Evolutionary conservation across 2,113 vertebrate genomes (phyloP).

Genomic region (Vidua macroura): DNA sequence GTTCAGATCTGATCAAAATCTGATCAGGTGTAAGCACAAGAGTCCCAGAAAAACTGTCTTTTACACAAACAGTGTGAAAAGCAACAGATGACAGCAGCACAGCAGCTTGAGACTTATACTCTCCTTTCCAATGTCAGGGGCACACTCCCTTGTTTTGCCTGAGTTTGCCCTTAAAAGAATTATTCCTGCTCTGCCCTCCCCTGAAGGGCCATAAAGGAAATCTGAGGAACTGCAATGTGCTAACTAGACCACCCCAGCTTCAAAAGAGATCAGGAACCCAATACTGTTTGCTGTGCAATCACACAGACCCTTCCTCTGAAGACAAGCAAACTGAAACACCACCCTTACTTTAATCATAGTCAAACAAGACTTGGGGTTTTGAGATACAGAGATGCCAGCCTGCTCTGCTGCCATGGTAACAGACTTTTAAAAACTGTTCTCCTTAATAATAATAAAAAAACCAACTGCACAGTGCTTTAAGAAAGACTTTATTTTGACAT

Average conservation of each 20-base stretch:
- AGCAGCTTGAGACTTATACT: neutral
- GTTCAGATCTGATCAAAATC: neutral
- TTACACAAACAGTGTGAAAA: neutral
- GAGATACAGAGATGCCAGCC: constrained; percentile 64
- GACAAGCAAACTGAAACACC: neutral
- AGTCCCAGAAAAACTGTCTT: neutral
- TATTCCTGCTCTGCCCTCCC: neutral
- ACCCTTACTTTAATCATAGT: constrained; percentile 34
- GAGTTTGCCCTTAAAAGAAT: neutral
- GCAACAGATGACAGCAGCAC: neutral
- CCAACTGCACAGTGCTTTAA: neutral
- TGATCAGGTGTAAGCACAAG: neutral
- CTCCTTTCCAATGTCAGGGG: neutral
- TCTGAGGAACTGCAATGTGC: neutral
- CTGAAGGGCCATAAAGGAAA: neutral
- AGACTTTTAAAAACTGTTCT: constrained; percentile 65
- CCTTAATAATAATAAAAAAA: constrained; percentile 42
- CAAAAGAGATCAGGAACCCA: neutral
- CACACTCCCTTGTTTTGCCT: neutral
- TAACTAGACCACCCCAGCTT: neutral
- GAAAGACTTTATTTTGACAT: constrained; percentile 63
- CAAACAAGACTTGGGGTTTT: constrained; percentile 51
- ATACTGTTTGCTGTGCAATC: neutral
- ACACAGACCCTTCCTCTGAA: neutral
- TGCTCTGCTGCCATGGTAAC: constrained; percentile 65